Conservation (phyloP, 2,113 vertebrate species). For the Scopus umbretta region DNA sequence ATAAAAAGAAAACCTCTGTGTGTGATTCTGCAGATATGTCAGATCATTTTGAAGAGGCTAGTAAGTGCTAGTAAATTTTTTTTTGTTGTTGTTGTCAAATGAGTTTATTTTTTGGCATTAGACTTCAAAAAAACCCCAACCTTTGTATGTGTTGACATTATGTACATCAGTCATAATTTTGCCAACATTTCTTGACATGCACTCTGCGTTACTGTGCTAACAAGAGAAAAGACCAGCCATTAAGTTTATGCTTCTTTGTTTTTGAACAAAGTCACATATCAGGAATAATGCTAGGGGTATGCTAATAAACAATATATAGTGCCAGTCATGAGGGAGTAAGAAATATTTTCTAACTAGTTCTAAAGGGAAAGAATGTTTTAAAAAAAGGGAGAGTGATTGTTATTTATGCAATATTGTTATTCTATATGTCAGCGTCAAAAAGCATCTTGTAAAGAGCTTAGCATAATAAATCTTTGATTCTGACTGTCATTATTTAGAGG, state of each 20-base stretch:
- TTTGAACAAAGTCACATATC: constrained; percentile 77
- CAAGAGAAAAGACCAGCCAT: constrained; percentile 79
- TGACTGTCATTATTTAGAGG: constrained; percentile 66
- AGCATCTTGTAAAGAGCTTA: constrained; percentile 70
- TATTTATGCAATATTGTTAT: constrained; percentile 72
- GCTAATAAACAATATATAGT: constrained; percentile 81
- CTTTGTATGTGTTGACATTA: constrained; percentile 32
- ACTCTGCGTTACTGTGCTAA: constrained; percentile 69
- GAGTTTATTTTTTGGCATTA: constrained; percentile 63
- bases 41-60: constrained; percentile 57
- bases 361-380: constrained; percentile 77
- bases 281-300: constrained; percentile 72
- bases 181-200: constrained; percentile 61
- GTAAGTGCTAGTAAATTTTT: constrained; percentile 62
- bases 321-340: constrained; percentile 77
- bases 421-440: constrained; percentile 73
- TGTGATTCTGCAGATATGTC: constrained; percentile 58
- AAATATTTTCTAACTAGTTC: constrained; percentile 85
- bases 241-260: constrained; percentile 80
- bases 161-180: constrained; percentile 75
- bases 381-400: constrained; percentile 55
- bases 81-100: constrained; percentile 66
- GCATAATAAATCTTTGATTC: constrained; percentile 59
- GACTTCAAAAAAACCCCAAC: background rate
- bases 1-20: constrained; percentile 51